Conservation (phyloP, 2,113 vertebrate species). For the Nothobranchius furzeri region DNA sequence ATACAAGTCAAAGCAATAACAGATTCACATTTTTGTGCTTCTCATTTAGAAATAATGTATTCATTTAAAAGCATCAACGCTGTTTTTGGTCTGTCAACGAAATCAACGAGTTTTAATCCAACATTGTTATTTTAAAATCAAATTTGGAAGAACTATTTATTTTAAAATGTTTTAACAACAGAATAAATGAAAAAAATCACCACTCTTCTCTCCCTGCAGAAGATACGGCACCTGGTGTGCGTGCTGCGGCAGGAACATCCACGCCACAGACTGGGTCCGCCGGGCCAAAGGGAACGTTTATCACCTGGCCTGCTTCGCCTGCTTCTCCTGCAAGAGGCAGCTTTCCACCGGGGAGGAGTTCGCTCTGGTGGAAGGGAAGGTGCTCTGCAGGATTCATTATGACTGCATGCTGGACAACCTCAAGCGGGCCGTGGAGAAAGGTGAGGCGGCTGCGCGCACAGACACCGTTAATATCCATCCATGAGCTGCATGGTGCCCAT, state of each 20-base stretch:
- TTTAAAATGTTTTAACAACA: background rate
- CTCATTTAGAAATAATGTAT: too few relatives aligned
- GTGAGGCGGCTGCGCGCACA: slow-evolving; percentile 68
- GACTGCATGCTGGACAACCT: slow-evolving; percentile 98
- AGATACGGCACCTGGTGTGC: slow-evolving; percentile 95
- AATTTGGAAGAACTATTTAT: background rate
- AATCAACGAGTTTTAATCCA: too few relatives aligned
- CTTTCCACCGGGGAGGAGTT: slow-evolving; percentile 98
- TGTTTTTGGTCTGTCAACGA: too few relatives aligned
- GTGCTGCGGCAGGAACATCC: slow-evolving; percentile 94
- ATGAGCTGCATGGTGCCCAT: too few relatives aligned
- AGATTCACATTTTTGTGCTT: too few relatives aligned
- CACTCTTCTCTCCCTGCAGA: slow-evolving; percentile 72
- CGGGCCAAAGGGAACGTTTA: slow-evolving; percentile 95
- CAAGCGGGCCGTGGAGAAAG: slow-evolving; percentile 94
- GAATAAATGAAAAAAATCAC: too few relatives aligned
- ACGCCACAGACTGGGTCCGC: slow-evolving; percentile 97
- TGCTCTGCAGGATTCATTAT: slow-evolving; percentile 94
- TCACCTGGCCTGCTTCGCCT: slow-evolving; percentile 96
- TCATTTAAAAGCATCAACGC: too few relatives aligned
- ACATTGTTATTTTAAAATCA: too few relatives aligned
- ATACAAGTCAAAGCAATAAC: too few relatives aligned
- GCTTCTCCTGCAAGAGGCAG: slow-evolving; percentile 97
- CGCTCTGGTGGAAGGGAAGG: slow-evolving; percentile 94
- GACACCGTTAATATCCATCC: too few relatives aligned